Evolutionary conservation across 2,888 invertebrate species (phyloP), one percentile per base, ranked within the genome.

Genomic region (Ophonus ardosiacus): DNA sequence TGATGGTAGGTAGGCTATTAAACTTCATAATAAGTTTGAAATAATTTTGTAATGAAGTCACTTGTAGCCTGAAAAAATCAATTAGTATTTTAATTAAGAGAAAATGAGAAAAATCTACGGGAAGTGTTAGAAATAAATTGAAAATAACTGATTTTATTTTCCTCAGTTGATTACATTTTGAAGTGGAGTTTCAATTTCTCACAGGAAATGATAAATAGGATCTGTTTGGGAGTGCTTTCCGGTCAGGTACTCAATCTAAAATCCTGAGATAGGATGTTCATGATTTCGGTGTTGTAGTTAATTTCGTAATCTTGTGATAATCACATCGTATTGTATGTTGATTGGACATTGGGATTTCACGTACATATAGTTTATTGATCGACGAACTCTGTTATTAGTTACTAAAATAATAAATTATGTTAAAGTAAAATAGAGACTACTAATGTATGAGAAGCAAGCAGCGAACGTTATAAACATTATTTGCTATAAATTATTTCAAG

Each of bases 141-240:
- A 18, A 21, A 63, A 24, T 21, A 21, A 24, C 4, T 21, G 63
- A 63, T 63, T 68, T 31, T 24, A 68, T 68, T 24, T 24, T 65
- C 63, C 38, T 15, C 68, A 6, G 31, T 21, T 63, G 68, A 68
- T 38, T 68, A 31, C 31, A 68, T 68, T 68, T 68, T 68, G 68
- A 10, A 65, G 40, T n/a, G n/a, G 31, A n/a, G 17, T 15, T 31
- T 38, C 40, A 68, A 68, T 68, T 31, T 31, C 38, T 68, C 31
- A 17, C 15, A 5, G 68, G 68, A 68, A 68, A 68, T 40, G 38
- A 68, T 68, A 68, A 68, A 31, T 31, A 68, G 1, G 40, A 68
- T 40, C 38, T 15, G 15, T 68, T 31, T 68, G 68, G 15, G 21
- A 5, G 68, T 10, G 15, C 31, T 68, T 68, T 68, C 68, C 68